These are phyloP conservation scores for Orthonevra nobilis DNA, from an alignment of 2,888 invertebrate species.

Conservation along the genomic window DNA sequence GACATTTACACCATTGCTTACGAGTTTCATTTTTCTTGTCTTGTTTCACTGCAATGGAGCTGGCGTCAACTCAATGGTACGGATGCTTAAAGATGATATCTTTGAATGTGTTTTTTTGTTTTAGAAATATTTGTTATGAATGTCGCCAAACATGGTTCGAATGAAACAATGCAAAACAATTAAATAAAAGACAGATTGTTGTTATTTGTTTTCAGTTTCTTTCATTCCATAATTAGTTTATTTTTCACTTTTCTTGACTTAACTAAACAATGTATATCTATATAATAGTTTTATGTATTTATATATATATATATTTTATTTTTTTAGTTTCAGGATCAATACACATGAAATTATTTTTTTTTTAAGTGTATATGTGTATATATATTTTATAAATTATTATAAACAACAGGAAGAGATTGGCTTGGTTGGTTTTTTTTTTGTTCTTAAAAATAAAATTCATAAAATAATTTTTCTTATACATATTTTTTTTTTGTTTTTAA, in stretches of 20 bases:
- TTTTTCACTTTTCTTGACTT: constrained; percentile 48
- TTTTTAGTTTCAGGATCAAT: constrained; percentile 56
- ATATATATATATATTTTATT: constrained; percentile 33
- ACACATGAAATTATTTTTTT: constrained; percentile 50
- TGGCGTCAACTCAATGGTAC: constrained; percentile 32
- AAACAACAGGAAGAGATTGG: constrained; percentile 68
- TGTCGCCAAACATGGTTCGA: too few relatives aligned
- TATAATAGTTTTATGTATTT: constrained; percentile 56
- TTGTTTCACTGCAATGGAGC: neutral
- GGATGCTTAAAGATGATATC: constrained; percentile 33
- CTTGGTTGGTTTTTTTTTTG: constrained; percentile 26
- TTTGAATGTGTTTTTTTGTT: constrained; percentile 20
- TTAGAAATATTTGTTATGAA: neutral
- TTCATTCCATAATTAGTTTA: constrained; percentile 17
- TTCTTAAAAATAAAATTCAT: constrained; percentile 34
- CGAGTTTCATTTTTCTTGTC: constrained; percentile 39
- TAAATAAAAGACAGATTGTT: constrained; percentile 37
- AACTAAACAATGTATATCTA: constrained; percentile 64
- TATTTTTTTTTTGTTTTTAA: too few relatives aligned
- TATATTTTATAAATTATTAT: constrained; percentile 56
- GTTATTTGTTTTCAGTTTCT: constrained; percentile 27
- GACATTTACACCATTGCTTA: constrained; percentile 10
- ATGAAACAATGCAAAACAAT: constrained; percentile 1
- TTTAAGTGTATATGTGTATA: constrained; percentile 49
- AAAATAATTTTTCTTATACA: constrained; percentile 29